Evolutionary conservation across 1,140 invertebrate genomes (phyloP).

Genomic region (Drosophila rufa): DNA sequence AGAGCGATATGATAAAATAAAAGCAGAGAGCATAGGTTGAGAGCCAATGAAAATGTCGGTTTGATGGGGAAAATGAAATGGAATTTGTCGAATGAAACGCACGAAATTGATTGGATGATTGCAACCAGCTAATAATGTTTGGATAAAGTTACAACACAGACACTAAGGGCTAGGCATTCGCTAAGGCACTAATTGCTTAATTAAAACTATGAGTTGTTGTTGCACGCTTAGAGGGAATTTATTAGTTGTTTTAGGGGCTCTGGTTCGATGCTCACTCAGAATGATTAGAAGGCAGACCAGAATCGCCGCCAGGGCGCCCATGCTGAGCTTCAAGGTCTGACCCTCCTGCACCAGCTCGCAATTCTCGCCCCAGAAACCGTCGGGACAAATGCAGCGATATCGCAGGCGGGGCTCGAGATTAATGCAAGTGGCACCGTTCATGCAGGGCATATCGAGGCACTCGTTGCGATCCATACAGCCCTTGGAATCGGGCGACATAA

Average conservation of each 20-base stretch:
- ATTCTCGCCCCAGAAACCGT: conserved; percentile 96
- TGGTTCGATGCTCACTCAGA: conserved; percentile 90
- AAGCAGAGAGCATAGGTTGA: conserved; percentile 26
- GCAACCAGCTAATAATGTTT: conserved; percentile 56
- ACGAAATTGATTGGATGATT: conserved; percentile 41
- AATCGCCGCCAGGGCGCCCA: conserved; percentile 96
- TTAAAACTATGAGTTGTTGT: conserved; percentile 47
- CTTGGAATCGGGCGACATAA: conserved; percentile 94
- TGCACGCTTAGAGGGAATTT: conserved; percentile 25
- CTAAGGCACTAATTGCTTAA: conserved; percentile 67
- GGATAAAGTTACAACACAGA: conserved; percentile 32
- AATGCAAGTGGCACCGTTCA: conserved; percentile 95
- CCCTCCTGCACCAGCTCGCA: conserved; percentile 97
- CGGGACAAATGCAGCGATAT: conserved; percentile 94
- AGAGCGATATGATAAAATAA: conserved; percentile 46
- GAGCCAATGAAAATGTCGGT: conserved; percentile 19
- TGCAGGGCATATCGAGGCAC: conserved; percentile 95
- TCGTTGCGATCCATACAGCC: conserved; percentile 97
- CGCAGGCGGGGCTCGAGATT: conserved; percentile 94
- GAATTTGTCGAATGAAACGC: conserved; percentile 30
- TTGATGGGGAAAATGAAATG: conserved; percentile 46
- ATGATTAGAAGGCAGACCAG: conserved; percentile 97
- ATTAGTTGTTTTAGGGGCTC: conserved; percentile 1
- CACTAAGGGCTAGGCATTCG: conserved; percentile 55
- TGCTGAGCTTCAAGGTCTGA: conserved; percentile 95